Evolutionary conservation across 37 sponge, comb jelly and placozoan species (phyloP).

Genomic region (Mnemiopsis leidyi): DNA sequence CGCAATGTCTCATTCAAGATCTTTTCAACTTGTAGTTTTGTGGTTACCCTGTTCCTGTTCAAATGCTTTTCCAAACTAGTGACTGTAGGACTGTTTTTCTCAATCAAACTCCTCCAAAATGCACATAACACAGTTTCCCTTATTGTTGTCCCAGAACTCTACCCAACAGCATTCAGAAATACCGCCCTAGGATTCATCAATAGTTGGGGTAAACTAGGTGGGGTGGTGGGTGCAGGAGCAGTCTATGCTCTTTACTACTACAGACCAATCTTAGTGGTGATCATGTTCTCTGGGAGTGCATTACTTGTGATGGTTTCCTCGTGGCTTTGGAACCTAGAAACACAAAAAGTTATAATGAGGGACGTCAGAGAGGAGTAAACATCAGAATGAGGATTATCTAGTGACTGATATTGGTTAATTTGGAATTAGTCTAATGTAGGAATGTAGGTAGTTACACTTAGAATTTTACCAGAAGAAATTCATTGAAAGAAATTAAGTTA

Average conservation of each 20-base stretch:
- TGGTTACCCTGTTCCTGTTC: neutral
- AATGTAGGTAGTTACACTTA: no score
- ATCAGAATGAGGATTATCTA: no score
- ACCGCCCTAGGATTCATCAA: slow-evolving; percentile 27
- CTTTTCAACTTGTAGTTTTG: neutral
- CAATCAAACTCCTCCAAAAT: neutral
- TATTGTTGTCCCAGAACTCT: neutral
- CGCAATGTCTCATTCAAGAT: neutral
- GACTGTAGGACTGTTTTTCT: neutral
- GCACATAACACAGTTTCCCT: neutral
- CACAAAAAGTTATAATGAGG: neutral
- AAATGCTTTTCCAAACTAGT: slow-evolving; percentile 1
- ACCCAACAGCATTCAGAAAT: slow-evolving; percentile 17
- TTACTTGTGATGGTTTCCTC: neutral
- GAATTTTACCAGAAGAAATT: no score
- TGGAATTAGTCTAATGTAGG: no score
- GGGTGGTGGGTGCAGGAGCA: neutral
- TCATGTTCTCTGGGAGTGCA: neutral
- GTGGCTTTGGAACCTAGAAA: neutral
- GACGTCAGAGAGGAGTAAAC: slow-evolving; percentile 1
- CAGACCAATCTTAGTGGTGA: neutral
- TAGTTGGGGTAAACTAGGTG: slow-evolving; percentile 23
- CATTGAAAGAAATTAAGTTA: no score
- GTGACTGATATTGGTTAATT: no score
- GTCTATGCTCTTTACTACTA: slow-evolving; percentile 10